phyloP scores from a whole-genome alignment of 1,140 invertebrate species.

The Drosophila guanche region DNA sequence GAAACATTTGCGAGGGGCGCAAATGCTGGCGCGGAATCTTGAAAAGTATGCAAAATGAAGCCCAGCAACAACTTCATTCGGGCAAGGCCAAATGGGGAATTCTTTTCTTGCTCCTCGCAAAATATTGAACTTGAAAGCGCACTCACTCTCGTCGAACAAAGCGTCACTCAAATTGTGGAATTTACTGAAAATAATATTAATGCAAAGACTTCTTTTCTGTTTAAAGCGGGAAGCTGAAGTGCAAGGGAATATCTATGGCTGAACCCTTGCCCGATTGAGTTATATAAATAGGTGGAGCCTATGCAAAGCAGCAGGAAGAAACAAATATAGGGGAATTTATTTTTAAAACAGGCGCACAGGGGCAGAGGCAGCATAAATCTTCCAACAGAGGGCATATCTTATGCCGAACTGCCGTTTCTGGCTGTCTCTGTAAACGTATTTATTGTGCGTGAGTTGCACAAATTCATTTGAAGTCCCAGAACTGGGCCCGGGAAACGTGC shows the following conservation, averaged over 20 bases:
- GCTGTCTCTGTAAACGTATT: slow-evolving; percentile 9
- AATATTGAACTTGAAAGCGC: neutral
- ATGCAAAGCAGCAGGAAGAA: slow-evolving; percentile 13
- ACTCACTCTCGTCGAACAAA: too few species aligned
- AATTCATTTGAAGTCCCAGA: slow-evolving; percentile 64
- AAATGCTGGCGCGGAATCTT: neutral
- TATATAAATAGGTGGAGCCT: slow-evolving; percentile 49
- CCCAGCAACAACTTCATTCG: too few species aligned
- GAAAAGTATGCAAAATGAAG: slow-evolving; percentile 21
- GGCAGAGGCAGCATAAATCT: slow-evolving; percentile 27
- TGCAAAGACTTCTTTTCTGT: too few species aligned
- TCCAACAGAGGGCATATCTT: slow-evolving; percentile 16
- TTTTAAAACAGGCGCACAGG: slow-evolving; percentile 23
- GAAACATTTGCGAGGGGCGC: slow-evolving; percentile 4
- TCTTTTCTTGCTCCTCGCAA: neutral
- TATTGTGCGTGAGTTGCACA: slow-evolving; percentile 57
- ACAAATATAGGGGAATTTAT: slow-evolving; percentile 39
- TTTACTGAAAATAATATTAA: too few species aligned
- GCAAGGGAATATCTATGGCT: neutral
- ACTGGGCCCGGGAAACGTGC: slow-evolving; percentile 38
- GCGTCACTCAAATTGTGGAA: too few species aligned
- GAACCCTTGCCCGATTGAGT: slow-evolving; percentile 11
- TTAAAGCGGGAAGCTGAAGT: too few species aligned
- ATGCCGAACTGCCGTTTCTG: neutral
- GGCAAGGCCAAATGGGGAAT: neutral